phyloP scores from a whole-genome alignment of 2,888 invertebrate species.

The Drosophila setosimentum region DNA sequence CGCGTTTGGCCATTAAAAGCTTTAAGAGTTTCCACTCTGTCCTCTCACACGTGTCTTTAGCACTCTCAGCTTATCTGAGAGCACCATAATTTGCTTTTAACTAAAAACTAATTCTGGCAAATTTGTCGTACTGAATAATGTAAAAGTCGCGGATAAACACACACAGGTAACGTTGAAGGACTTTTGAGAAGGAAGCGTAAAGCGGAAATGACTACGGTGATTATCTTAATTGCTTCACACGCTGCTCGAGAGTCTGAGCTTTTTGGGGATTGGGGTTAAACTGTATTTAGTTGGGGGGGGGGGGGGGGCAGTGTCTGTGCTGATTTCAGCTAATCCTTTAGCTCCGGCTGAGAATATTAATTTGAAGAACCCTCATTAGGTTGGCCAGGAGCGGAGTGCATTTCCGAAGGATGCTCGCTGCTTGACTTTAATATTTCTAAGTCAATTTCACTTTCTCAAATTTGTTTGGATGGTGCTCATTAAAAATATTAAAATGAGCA shows the following conservation, averaged over 20 bases:
- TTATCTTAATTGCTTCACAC: constrained; percentile 80
- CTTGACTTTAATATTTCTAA: constrained; percentile 40
- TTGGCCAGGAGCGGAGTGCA: constrained; percentile 5
- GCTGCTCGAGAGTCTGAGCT: constrained; percentile 13
- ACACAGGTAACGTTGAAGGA: constrained; percentile 9
- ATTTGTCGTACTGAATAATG: constrained; percentile 77
- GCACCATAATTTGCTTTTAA: constrained; percentile 78
- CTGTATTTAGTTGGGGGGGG: background rate
- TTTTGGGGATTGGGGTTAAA: background rate
- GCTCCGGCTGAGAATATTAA: constrained; percentile 55
- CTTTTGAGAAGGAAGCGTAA: constrained; percentile 55
- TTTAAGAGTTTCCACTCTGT: background rate
- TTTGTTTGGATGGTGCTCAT: constrained; percentile 58
- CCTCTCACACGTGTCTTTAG: constrained; percentile 25
- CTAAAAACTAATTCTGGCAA: constrained; percentile 77
- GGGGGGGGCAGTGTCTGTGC: constrained; percentile 1
- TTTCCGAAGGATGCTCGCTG: constrained; percentile 1
- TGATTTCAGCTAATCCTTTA: constrained; percentile 64
- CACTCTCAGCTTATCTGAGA: constrained; percentile 49
- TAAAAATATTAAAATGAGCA: background rate
- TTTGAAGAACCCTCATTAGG: constrained; percentile 66
- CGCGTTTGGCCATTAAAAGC: constrained; percentile 28
- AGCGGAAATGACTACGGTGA: constrained; percentile 77
- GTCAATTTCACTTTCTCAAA: constrained; percentile 23
- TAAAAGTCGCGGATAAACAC: constrained; percentile 19